phyloP scores from a whole-genome alignment of 2,113 vertebrate species.

The Scophthalmus maximus region DNA sequence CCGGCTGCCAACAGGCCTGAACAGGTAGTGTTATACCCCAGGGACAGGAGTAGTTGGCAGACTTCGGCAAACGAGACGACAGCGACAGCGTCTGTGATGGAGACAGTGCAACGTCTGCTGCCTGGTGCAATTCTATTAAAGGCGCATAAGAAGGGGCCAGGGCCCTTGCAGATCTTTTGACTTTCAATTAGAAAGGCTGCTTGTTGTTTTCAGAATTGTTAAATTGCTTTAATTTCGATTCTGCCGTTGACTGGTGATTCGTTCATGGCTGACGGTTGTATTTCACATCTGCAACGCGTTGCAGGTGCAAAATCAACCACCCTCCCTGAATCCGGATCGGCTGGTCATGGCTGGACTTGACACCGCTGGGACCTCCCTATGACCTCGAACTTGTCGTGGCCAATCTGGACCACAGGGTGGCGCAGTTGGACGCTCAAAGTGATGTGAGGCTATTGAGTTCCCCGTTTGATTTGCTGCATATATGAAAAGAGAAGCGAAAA shows the following conservation, averaged over 20 bases:
- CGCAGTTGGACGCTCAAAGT: slow-evolving; percentile 24
- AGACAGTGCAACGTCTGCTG: neutral
- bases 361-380: slow-evolving; percentile 56
- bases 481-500: neutral
- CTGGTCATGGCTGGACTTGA: slow-evolving; percentile 21
- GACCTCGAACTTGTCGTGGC: slow-evolving; percentile 36
- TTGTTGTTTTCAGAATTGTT: neutral
- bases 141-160: neutral
- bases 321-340: slow-evolving; percentile 34
- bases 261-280: neutral
- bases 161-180: no score
- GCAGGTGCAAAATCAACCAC: slow-evolving; percentile 20
- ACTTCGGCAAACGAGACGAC: slow-evolving; percentile 17
- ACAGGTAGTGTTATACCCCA: slow-evolving; percentile 46
- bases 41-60: slow-evolving; percentile 41
- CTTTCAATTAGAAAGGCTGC: neutral
- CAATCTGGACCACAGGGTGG: slow-evolving; percentile 67
- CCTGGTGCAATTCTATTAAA: neutral
- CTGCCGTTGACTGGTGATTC: no score
- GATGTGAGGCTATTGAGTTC: slow-evolving; percentile 14
- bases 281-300: slow-evolving; percentile 9
- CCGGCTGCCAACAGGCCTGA: slow-evolving; percentile 45
- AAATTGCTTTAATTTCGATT: neutral
- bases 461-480: neutral
- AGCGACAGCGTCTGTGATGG: neutral